Conservation (phyloP, 92 coral and sea anemone species). For the Paramuricea clavata region DNA sequence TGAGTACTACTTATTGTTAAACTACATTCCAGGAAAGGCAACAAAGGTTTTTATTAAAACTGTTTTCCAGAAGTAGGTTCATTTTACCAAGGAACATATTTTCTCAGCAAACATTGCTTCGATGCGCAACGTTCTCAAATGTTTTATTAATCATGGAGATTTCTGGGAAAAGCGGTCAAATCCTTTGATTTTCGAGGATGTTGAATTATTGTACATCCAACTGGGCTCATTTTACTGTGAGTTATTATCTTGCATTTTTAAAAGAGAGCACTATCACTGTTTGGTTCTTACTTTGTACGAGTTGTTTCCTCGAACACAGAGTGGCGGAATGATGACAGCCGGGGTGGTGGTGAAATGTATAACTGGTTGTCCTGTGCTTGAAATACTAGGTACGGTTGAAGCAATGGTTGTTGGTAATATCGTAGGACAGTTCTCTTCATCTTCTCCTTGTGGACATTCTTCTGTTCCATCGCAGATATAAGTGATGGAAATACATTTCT, state of each 20-base stretch:
- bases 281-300: conserved; percentile 15
- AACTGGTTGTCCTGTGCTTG: conserved; percentile 26
- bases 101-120: not conserved
- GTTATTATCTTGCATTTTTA: too few species aligned
- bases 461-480: conserved; percentile 43
- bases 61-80: too few species aligned
- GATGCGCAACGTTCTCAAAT: not conserved
- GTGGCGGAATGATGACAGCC: not conserved
- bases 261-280: not conserved
- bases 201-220: too few species aligned
- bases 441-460: conserved; percentile 39
- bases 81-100: too few species aligned
- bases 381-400: conserved; percentile 13
- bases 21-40: not conserved
- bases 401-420: conserved; percentile 33
- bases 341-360: not conserved
- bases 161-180: too few species aligned
- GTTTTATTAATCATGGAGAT: not conserved
- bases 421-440: conserved; percentile 38
- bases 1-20: too few species aligned
- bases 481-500: conserved; percentile 29
- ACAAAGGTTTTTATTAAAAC: not conserved
- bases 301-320: not conserved
- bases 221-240: too few species aligned
- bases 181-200: too few species aligned